Evolutionary conservation across 2,113 vertebrate species (phyloP), one percentile per base, ranked within the genome.

Genomic region (Scolopax mira): DNA sequence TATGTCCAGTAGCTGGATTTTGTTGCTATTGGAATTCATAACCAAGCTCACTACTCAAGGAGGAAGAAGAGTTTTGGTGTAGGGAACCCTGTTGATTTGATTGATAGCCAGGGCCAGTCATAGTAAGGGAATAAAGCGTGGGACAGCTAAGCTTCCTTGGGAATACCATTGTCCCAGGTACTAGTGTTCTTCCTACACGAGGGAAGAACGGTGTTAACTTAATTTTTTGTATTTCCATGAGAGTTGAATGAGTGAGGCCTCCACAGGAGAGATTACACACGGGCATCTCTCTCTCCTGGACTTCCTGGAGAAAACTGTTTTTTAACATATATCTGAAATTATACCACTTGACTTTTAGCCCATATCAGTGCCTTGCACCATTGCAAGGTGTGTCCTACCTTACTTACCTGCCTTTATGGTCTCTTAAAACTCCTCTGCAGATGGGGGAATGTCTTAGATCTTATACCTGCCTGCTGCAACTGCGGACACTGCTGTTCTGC

Each of bases 1-100:
- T 37, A 27, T 58, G 78, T 42, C 39, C 23, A 71, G n/a, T 24
- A 78, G 31, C 2, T 74, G 66, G n/a, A 42, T 39, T 79, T 83
- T 73, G 44, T 6, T 88, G 42, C 85, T 65, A 37, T 81, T 89
- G 61, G 78, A 91, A 91, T 82, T 88, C 69, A 91, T 85, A 93
- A 95, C 75, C 66, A 90, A 95, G 95, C 74, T 82, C 52, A 83
- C 44, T 85, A 16, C 62, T 72, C 22, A 46, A 96, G 81, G 74
- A 94, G 88, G 39, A 94, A 94, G 83, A 91, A 85, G 19, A 88
- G 8, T 85, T 96, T 94, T 95, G 79, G 54, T 95, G 86, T 86
- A 62, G 46, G 48, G 41, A 93, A 74, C 73, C 83, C 55, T 21
- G 13, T 48, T 12, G 8, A 49, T 82, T 93, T 93, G 71, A 30